Base-by-base conservation (phyloP, 2,797 vertebrate genomes). In the Fringilla coelebs region DNA sequence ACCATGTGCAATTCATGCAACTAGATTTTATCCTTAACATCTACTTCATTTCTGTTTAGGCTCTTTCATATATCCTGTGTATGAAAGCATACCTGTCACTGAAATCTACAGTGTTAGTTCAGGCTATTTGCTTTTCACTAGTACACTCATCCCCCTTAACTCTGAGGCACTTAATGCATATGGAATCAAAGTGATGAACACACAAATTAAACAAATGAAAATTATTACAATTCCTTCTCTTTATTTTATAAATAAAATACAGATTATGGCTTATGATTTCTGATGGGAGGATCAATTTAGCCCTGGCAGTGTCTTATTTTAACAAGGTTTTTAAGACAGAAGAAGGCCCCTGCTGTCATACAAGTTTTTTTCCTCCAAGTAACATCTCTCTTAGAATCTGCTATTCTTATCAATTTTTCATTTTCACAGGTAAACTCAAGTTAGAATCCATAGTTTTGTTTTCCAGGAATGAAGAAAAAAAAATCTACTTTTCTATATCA, bases 301-400 rank as follows among this genome's bases (percentile, higher is more conserved):
- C 21, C n/a, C 57, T 78, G 36, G 8, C 41, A 52, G 6, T 38
- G 19, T 63, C 19, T 52, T 78, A 38, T 63, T 73, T 62, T 71
- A 82, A n/a, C 0, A 1, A 21, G 8, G 6, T 86, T 84, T 70
- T 54, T 55, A 76, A 43, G n/a, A 73, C 21, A 49, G 25, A 14
- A 76, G 25, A 55, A 73, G 48, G 48, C 7, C 2, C 1, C 0
- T 0, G 2, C 43, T 49, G 10, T 67, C 48, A 41, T 5, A 55
- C 5, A 68, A 54, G 10, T 21, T 73, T 94, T 80, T 80, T 75
- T 45, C 13, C 54, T 51, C 5, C 21, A 73, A 85, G 25, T 67
- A 34, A 34, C 20, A 40, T 67, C 55, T 65, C 72, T 74, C 4
- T 32, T 77, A 57, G 10, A 70, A 11, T 49, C 43, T 67, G 26